Evolutionary conservation across 2,113 vertebrate genomes (phyloP).

Genomic region (Misgurnus anguillicaudatus): DNA sequence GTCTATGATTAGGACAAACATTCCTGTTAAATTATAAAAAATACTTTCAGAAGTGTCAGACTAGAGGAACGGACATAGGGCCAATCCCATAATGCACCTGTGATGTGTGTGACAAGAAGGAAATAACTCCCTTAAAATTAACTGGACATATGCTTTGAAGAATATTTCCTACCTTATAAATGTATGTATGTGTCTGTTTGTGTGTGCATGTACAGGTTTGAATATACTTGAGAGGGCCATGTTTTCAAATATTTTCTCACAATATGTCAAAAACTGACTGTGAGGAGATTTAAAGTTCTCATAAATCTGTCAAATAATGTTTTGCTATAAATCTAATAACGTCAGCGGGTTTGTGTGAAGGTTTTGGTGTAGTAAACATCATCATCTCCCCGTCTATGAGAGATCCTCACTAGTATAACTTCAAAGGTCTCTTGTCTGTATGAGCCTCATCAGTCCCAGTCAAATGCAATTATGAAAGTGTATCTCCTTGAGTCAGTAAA

Average conservation of each 20-base stretch:
- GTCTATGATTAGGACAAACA: neutral
- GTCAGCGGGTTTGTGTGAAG: neutral
- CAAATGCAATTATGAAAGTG: neutral
- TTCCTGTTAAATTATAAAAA: neutral
- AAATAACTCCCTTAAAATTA: neutral
- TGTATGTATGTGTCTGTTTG: neutral
- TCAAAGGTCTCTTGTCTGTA: no score
- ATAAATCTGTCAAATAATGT: neutral
- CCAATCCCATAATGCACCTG: neutral
- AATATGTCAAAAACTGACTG: no score
- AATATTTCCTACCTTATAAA: neutral
- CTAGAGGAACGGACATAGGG: neutral
- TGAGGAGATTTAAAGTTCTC: no score
- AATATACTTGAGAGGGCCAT: no score
- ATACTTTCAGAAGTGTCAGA: neutral
- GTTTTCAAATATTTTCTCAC: no score
- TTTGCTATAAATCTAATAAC: neutral
- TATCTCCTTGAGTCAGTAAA: slow-evolving; percentile 6
- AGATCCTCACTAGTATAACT: neutral
- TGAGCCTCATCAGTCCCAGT: neutral
- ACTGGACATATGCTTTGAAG: neutral
- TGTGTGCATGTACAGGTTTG: neutral
- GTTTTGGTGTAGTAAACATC: neutral
- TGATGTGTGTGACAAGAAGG: neutral
- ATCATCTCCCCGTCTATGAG: neutral